These are phyloP conservation scores for Acanthoscelides obtectus DNA, from an alignment of 2,888 invertebrate genomes.

Conservation along the genomic window DNA sequence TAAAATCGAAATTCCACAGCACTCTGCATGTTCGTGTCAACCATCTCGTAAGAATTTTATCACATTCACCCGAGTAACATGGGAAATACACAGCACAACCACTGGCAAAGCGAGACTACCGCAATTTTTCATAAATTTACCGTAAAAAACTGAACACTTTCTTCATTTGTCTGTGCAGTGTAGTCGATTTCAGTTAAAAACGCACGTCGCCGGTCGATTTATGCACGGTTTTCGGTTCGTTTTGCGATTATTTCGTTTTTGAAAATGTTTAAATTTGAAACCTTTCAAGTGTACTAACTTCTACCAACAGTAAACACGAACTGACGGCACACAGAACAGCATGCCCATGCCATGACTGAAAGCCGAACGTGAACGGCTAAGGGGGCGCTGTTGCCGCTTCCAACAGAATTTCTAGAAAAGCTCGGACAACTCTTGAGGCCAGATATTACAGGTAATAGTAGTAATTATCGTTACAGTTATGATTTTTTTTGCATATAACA, in stretches of 20 bases:
- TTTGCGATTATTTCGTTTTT: constrained; percentile 26
- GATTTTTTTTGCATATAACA: too few relatives aligned
- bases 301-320: constrained; percentile 32
- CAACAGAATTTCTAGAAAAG: not conserved
- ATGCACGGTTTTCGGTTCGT: constrained; percentile 19
- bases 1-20: constrained; percentile 39
- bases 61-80: constrained; percentile 17
- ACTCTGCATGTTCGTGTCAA: constrained; percentile 34
- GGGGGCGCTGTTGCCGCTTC: not conserved
- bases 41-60: constrained; percentile 29
- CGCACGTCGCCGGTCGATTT: constrained; percentile 22
- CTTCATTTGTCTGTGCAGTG: constrained; percentile 19
- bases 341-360: constrained; percentile 39
- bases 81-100: constrained; percentile 16
- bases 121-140: constrained; percentile 13
- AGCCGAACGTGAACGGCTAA: constrained; percentile 34
- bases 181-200: constrained; percentile 25
- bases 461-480: too few relatives aligned
- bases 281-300: constrained; percentile 13
- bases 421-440: not conserved
- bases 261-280: constrained; percentile 19
- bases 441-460: too few relatives aligned
- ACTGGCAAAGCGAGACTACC: constrained; percentile 11
- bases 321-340: constrained; percentile 38
- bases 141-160: constrained; percentile 22